Percentiles rank a stretch among this genome's conserved stretches.
phyloP scores from a whole-genome alignment of 2,797 vertebrate genomes.

The Chaetodon trifasciatus region DNA sequence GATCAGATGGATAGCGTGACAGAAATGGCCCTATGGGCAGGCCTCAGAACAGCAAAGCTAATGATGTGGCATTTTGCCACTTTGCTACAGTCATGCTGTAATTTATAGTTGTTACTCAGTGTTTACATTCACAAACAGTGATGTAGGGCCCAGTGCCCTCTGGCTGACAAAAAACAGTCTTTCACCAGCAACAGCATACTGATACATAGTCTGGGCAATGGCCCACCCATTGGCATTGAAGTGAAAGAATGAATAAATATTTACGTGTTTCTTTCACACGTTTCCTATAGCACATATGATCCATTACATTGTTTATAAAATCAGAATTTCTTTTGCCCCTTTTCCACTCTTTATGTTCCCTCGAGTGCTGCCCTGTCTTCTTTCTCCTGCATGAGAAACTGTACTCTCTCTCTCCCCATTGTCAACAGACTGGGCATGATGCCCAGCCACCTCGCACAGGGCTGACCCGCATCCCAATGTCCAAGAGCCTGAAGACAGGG shows the following conservation, averaged over 20 bases:
- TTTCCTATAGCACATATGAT: constrained; percentile 31
- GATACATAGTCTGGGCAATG: constrained; percentile 26
- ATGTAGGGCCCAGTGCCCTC: constrained; percentile 53
- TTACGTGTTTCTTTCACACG: constrained; percentile 56
- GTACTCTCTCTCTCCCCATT: constrained; percentile 56
- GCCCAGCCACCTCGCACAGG: constrained; percentile 89
- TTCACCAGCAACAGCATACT: constrained; percentile 35
- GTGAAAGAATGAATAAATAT: constrained; percentile 67
- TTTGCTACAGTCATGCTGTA: constrained; percentile 55
- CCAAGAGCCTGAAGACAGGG: constrained; percentile 98
- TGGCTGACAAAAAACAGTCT: constrained; percentile 64
- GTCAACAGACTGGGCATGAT: constrained; percentile 90
- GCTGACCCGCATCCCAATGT: constrained; percentile 98
- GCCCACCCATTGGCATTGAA: constrained; percentile 21
- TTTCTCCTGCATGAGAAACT: constrained; percentile 60
- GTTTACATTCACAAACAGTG: constrained; percentile 75
- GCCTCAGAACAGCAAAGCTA: constrained; percentile 55
- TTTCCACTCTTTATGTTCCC: constrained; percentile 10
- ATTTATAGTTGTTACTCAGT: constrained; percentile 70
- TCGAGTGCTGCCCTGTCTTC: constrained; percentile 30
- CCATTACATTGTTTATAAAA: constrained; percentile 45
- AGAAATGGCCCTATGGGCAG: constrained; percentile 46
- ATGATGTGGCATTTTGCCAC: constrained; percentile 74
- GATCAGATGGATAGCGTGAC: constrained; percentile 62
- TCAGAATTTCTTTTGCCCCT: constrained; percentile 23